These are phyloP conservation scores for Trypoxylus dichotomus DNA, from an alignment of 1,140 invertebrate genomes.

Conservation along the genomic window DNA sequence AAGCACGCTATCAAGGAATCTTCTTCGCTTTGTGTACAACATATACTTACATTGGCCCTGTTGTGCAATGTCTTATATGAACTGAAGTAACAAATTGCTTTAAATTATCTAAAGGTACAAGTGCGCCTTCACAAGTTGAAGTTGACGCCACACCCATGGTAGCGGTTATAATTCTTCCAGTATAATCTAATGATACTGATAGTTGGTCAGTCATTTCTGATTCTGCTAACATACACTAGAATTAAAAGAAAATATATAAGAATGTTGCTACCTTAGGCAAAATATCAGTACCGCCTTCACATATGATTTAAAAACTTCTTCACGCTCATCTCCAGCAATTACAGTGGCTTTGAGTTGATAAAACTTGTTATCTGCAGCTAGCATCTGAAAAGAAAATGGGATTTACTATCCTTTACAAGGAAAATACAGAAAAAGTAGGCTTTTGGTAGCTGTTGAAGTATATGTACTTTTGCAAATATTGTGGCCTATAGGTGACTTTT, in stretches of 20 bases:
- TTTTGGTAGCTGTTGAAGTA: too few relatives aligned
- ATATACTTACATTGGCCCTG: slow-evolving; percentile 71
- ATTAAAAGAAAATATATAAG: background rate
- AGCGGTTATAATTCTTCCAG: slow-evolving; percentile 71
- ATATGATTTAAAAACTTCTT: slow-evolving; percentile 52
- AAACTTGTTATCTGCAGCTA: slow-evolving; percentile 70
- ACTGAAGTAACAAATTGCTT: slow-evolving; percentile 72
- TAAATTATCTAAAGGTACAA: slow-evolving; percentile 52
- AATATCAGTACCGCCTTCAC: background rate
- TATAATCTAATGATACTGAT: slow-evolving; percentile 71
- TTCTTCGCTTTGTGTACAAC: slow-evolving; percentile 33
- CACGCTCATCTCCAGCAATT: slow-evolving; percentile 65
- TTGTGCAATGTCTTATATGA: slow-evolving; percentile 69
- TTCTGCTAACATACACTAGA: slow-evolving; percentile 65
- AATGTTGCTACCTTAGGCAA: too few relatives aligned
- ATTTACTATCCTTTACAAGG: too few relatives aligned
- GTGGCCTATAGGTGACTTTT: too few relatives aligned
- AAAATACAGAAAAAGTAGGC: too few relatives aligned
- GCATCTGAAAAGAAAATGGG: slow-evolving; percentile 54
- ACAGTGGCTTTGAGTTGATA: slow-evolving; percentile 75
- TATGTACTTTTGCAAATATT: too few relatives aligned
- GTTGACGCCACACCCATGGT: slow-evolving; percentile 60
- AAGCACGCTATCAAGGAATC: too few relatives aligned
- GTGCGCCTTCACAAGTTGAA: slow-evolving; percentile 54
- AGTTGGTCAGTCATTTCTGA: slow-evolving; percentile 70